Base-by-base conservation (phyloP, 1,140 invertebrate species). In the Artemia franciscana region DNA sequence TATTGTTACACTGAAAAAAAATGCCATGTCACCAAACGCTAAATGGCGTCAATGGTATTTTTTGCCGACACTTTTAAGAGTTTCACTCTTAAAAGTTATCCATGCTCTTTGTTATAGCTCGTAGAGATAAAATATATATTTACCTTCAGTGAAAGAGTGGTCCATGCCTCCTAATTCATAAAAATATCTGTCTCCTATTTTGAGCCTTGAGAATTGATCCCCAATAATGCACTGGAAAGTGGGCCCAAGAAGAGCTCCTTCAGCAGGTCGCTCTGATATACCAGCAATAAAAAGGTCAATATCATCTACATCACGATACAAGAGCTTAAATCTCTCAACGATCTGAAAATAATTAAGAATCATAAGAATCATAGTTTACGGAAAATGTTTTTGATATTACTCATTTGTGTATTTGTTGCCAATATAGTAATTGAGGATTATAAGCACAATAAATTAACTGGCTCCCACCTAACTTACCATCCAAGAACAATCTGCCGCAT, bases 201-300 rank as follows among this genome's bases (percentile, higher is more conserved):
- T 69, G 51, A 69, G 64, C 15, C 67, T 67, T 30, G 66, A 59
- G 63, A 72, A 75, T 59, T 75, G 72, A 21, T 71, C 67, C 12
- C 65, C 71, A 5, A 73, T 28, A 25, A 75, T 65, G 62, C 71
- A 74, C 5, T 67, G 67, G 63, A 71, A 70, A 0, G 73, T 75
- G 1, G 72, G 73, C 28, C 74, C 73, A 12, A 75, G 15, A 0
- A 73, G 58, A 2, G 74, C 71, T 7, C 75, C 75, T 21, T 66
- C 63, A n/a, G 68, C 30, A 5, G 66, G 67, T n/a, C 60, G 64
- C 62, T 75, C 74, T 1, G 69, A 61, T 5, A 73, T 28, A 12
- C 70, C 71, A 21, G 66, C 74, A 26, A 70, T 63, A 59, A 70
- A 73, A 21, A 75, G 56, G 62, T 75, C 74, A 24, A 75, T 67